Evolutionary conservation across 2,113 vertebrate genomes (phyloP).

Genomic region (Crypturellus undulatus): DNA sequence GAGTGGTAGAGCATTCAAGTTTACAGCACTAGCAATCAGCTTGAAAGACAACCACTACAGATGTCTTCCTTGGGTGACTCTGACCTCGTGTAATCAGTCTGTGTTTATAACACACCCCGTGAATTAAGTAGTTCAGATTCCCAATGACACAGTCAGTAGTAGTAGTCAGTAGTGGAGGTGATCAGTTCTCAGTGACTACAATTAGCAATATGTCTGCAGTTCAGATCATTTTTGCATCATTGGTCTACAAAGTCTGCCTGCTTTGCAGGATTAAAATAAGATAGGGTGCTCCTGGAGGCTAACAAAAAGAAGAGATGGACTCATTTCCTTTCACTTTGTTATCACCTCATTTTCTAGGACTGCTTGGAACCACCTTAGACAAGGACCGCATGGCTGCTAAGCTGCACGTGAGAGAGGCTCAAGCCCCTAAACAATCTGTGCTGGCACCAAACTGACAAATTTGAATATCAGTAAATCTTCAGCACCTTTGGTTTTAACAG

Average conservation of each 20-base stretch:
- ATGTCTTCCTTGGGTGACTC: not conserved
- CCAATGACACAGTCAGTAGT: not conserved
- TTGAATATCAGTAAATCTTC: not conserved
- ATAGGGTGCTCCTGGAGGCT: not conserved
- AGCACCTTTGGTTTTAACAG: not conserved
- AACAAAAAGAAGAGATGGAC: not conserved
- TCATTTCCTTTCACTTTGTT: not conserved
- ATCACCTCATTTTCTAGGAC: rapidly evolving
- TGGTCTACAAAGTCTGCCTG: not conserved
- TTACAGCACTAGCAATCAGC: not conserved
- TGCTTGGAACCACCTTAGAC: not conserved
- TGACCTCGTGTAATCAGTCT: not conserved
- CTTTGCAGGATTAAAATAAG: not conserved
- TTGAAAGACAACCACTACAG: not conserved
- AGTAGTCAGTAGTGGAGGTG: not conserved
- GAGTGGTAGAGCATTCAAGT: not conserved
- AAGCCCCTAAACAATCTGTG: not conserved
- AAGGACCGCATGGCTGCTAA: not conserved
- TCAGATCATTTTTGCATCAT: not conserved
- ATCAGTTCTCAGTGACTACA: not conserved
- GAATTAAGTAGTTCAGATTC: not conserved
- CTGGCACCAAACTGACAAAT: not conserved
- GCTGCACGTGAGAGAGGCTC: not conserved
- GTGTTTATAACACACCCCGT: not conserved
- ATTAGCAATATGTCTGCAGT: rapidly evolving